Evolutionary conservation across 2,888 invertebrate genomes (phyloP), one percentile per base, ranked within the genome.

Genomic region (Imbricaverruca yamaguchii): DNA sequence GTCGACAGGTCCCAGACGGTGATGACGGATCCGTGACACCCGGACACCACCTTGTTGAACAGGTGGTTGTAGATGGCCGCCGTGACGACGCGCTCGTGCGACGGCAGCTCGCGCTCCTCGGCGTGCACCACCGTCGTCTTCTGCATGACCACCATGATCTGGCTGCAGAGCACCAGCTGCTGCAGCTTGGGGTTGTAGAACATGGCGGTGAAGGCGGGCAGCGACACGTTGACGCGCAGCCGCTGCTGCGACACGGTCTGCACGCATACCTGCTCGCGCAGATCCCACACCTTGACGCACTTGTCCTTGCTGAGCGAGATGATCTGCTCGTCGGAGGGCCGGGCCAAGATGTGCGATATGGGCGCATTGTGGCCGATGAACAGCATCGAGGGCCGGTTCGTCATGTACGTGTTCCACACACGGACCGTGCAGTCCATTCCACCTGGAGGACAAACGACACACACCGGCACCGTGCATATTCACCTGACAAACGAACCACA

Each of bases 351-450:
- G 81, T 90, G 89, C 25, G 90, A 90, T 84, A 95, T 90, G 18
- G 92, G 91, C 1, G 92, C 90, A 85, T 91, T 91, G 86, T 94
- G 94, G 0, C 94, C 94, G 74, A 89, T 88, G 63, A 94, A 88
- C 21, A 90, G 87, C 15, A 90, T 89, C 77, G 88, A 91, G 0
- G 93, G 90, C 85, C 92, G 91, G 80, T 88, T 87, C 1, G 92
- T 90, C n/a, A 93, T 91, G 86, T 93, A 93, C 0, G 93, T 91
- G 87, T 93, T 94, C 94, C 94, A 95, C 81, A 94, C 88, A 65
- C 94, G 90, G 56, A 93, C 89, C 81, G 90, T 86, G 84, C 92
- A 92, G 87, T 95, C 94, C 12, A 93, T 91, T 9, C 94, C 92
- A 1, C 94, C 94, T 0, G 87, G 86, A 1, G 39, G 39, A 39